These are phyloP conservation scores for Temnopleurus reevesii DNA, from an alignment of 53 echinoderm and acorn worm species.

Conservation along the genomic window DNA sequence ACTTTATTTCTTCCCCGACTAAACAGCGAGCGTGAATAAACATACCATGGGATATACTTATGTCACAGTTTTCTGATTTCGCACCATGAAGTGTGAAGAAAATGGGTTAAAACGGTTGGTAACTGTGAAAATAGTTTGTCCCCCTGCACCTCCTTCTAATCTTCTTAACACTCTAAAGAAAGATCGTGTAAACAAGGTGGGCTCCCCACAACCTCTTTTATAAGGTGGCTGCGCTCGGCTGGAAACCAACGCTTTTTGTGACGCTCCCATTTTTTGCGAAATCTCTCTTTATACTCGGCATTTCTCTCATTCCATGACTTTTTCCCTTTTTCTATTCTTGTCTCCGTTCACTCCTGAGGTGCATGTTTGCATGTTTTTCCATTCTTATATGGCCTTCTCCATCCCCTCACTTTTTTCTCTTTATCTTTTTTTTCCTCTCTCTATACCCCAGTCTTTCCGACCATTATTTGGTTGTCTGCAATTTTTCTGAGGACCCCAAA, in stretches of 20 bases:
- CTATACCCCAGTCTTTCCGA: not conserved
- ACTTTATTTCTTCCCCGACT: no score
- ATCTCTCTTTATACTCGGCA: not conserved
- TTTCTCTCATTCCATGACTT: not conserved
- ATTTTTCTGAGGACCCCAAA: no score
- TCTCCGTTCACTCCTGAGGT: not conserved
- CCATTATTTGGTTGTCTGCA: no score
- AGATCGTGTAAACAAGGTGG: conserved; percentile 18
- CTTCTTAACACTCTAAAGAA: conserved; percentile 25
- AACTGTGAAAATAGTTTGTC: conserved; percentile 1
- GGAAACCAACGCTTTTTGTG: conserved; percentile 22
- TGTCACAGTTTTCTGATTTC: not conserved
- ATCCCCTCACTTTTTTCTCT: not conserved
- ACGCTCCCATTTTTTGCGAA: not conserved
- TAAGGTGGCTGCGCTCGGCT: not conserved
- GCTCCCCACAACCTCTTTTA: not conserved
- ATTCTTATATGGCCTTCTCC: not conserved
- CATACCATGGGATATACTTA: not conserved
- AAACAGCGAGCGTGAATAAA: no score
- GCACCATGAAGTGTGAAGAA: not conserved
- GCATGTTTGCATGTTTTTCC: not conserved
- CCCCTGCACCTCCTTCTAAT: conserved; percentile 2
- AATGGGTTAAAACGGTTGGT: not conserved
- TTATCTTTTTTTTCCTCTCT: not conserved
- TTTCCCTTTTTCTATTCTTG: not conserved